Conservation (phyloP, 2,113 vertebrate species). For the Balaeniceps rex region DNA sequence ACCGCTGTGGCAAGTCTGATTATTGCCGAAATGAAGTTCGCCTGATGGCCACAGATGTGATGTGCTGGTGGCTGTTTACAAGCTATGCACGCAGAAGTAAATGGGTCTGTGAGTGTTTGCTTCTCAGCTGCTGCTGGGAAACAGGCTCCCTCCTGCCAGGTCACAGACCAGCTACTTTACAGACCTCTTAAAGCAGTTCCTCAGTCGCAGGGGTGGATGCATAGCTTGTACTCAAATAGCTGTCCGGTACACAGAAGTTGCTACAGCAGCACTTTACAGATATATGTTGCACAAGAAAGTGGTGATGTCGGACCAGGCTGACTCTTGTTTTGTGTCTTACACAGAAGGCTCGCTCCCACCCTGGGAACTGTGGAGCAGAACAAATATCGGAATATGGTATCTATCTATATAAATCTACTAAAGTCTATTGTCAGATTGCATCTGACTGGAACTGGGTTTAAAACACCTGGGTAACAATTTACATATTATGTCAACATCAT, state of each 20-base stretch:
- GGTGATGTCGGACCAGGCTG: accelerated
- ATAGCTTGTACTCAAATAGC: background rate
- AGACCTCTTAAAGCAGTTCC: background rate
- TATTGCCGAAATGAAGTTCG: background rate
- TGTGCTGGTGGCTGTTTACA: background rate
- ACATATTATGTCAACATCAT: background rate
- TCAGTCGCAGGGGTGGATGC: background rate
- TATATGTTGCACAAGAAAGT: background rate
- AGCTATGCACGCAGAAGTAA: background rate
- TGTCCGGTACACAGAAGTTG: background rate
- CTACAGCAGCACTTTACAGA: background rate
- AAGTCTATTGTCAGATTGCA: background rate
- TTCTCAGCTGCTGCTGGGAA: slow-evolving; percentile 10
- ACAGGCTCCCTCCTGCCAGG: background rate
- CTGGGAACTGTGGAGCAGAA: background rate
- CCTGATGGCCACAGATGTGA: background rate
- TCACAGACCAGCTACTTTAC: background rate
- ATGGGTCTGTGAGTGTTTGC: background rate
- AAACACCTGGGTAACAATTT: slow-evolving; percentile 1
- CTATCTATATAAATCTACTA: background rate
- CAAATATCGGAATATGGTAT: background rate
- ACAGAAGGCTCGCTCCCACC: background rate
- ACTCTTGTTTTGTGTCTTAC: background rate
- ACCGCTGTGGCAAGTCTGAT: background rate
- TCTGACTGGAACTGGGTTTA: background rate